Evolutionary conservation across 2,888 invertebrate genomes (phyloP), one percentile per base, ranked within the genome.

Genomic region (Drosophila birchii): DNA sequence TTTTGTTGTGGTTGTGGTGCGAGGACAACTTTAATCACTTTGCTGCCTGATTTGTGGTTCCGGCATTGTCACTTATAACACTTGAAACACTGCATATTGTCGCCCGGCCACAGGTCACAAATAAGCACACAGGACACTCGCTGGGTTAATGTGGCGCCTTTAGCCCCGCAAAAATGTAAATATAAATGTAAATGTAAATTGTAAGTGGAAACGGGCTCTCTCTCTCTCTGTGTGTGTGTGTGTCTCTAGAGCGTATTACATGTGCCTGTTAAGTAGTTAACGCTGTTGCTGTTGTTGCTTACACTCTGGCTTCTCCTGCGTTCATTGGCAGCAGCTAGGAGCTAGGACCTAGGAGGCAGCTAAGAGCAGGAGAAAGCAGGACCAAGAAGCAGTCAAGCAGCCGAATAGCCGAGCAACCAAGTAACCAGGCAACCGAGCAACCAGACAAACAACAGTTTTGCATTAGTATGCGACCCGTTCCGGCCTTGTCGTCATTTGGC

Each of bases 371-470:
- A 41, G 51, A 12, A 23, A 23, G 23, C 23, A 26, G 23, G 34
- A 34, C 23, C 49, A 18, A 36, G 23, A 11, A 43, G 14, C 18
- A 45, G 26, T n/a, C 39, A 38, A 44, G 44, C 23, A 18, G 43
- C 18, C 56, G 26, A 44, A 51, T 45, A 58, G 55, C 70, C 70
- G 34, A 32, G 54, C 45, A 29, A 51, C 57, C 55, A 18, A 39
- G 55, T 43, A 58, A 58, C 56, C 39, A 26, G 26, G 55, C 58
- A 38, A 56, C 58, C 56, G 41, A 49, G 56, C 53, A 59, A 59
- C 66, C 71, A 76, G 76, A 76, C 71, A 76, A 76, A 76, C 76
- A 76, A 41, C 76, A 76, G 55, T 76, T 76, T 49, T 67, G 67
- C 76, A 76, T 76, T 76, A 76, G 68, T 75, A 69, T 75, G 75